phyloP scores from a whole-genome alignment of 2,113 vertebrate species.

The Ptychochromis oligacanthus region DNA sequence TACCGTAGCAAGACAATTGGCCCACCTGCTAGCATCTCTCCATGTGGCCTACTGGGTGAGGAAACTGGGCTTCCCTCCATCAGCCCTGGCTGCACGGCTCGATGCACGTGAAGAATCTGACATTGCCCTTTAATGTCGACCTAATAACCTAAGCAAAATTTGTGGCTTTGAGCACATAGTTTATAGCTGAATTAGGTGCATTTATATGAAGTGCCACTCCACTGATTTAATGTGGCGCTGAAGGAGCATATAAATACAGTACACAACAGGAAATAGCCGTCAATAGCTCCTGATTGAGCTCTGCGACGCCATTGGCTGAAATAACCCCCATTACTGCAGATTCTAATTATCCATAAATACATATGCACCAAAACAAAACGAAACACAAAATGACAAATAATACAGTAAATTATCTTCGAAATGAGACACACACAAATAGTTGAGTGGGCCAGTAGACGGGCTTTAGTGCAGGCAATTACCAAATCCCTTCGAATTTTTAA shows the following conservation, averaged over 20 bases:
- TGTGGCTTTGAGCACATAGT: constrained; percentile 18
- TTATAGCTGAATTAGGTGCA: constrained; percentile 24
- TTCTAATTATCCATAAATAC: background rate
- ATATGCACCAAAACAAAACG: background rate
- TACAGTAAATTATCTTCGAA: constrained; percentile 33
- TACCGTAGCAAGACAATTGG: constrained; percentile 45
- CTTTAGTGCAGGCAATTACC: constrained; percentile 51
- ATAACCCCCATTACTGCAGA: background rate
- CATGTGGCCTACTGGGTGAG: constrained; percentile 2
- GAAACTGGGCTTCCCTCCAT: constrained; percentile 33
- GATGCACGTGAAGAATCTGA: constrained; percentile 57
- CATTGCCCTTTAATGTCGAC: constrained; percentile 32
- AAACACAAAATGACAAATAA: constrained; percentile 38
- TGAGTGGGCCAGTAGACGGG: constrained; percentile 35
- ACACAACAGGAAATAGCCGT: constrained; percentile 2
- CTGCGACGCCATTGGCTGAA: background rate
- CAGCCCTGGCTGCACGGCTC: constrained; percentile 26
- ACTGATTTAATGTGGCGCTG: background rate
- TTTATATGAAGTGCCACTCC: background rate
- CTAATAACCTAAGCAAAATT: constrained; percentile 34
- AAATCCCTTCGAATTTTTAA: constrained; percentile 46
- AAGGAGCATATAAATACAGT: background rate
- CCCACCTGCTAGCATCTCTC: constrained; percentile 59
- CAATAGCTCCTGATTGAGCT: background rate
- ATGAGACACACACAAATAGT: constrained; percentile 31